These are phyloP conservation scores for Sinopyrophorus schimmeli DNA, from an alignment of 2,888 invertebrate species.

Conservation along the genomic window DNA sequence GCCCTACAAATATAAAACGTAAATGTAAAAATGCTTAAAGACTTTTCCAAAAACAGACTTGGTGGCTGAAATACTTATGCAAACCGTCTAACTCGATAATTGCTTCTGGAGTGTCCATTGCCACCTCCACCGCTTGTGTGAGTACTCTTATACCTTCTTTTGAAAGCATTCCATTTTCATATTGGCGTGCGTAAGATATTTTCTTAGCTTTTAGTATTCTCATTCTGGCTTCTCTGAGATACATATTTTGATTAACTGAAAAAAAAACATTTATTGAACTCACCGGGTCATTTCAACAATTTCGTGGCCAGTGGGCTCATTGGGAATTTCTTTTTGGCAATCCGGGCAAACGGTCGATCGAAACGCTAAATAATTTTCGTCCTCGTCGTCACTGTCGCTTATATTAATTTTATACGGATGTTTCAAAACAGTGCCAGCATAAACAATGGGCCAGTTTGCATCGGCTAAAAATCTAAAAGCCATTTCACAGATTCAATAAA, in stretches of 20 bases:
- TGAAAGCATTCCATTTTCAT: conserved; percentile 65
- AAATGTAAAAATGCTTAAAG: no score
- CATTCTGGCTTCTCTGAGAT: conserved; percentile 60
- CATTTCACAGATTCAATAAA: not conserved
- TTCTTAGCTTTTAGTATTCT: conserved; percentile 65
- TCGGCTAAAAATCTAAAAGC: conserved; percentile 59
- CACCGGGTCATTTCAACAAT: conserved; percentile 49
- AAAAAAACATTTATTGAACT: conserved; percentile 4
- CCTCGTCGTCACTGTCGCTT: conserved; percentile 54
- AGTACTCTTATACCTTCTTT: conserved; percentile 61
- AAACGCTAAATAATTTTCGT: conserved; percentile 54
- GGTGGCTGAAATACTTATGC: conserved; percentile 40
- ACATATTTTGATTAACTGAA: not conserved
- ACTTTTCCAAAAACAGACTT: no score
- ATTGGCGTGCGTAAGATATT: conserved; percentile 67
- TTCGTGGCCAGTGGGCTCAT: conserved; percentile 62
- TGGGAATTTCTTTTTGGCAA: conserved; percentile 61
- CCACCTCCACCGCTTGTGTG: conserved; percentile 60
- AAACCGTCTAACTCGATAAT: conserved; percentile 56
- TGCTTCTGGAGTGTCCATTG: conserved; percentile 56
- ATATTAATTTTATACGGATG: conserved; percentile 63
- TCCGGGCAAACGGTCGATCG: conserved; percentile 61
- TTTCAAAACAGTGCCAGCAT: conserved; percentile 59
- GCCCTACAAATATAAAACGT: conserved; percentile 47
- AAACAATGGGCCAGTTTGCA: conserved; percentile 65